Conservation (phyloP, 2,797 vertebrate species). For the Intellagama lesueurii region DNA sequence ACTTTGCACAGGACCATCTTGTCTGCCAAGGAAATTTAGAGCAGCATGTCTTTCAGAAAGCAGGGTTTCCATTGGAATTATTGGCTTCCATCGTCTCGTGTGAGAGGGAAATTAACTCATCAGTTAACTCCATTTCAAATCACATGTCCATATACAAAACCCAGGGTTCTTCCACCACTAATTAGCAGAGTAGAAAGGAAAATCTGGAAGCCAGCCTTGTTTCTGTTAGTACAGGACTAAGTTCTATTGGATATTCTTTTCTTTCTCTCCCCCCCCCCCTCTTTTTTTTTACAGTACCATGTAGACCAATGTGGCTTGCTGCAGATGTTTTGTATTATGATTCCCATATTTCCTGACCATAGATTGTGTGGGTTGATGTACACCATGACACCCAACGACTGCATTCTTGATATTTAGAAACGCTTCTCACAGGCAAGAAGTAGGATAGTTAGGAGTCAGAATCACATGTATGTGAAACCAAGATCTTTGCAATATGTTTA, state of each 20-base stretch:
- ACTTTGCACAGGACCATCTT: constrained; percentile 62
- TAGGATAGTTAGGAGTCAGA: not conserved
- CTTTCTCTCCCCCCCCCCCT: too few relatives aligned
- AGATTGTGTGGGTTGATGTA: not conserved
- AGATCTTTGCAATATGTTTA: not conserved
- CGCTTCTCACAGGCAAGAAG: not conserved
- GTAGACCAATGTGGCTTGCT: not conserved
- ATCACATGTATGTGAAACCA: not conserved
- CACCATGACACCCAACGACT: not conserved
- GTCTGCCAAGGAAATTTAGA: constrained; percentile 77
- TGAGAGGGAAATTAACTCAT: constrained; percentile 62
- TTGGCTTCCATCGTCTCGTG: constrained; percentile 60
- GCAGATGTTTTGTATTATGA: not conserved
- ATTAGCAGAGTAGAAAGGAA: constrained; percentile 61
- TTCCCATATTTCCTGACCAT: not conserved
- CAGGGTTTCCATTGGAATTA: constrained; percentile 72
- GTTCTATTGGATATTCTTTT: not conserved
- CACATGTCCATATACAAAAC: constrained; percentile 32
- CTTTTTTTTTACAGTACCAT: not conserved
- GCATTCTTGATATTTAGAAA: not conserved
- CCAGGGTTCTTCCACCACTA: constrained; percentile 40
- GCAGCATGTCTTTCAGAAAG: constrained; percentile 74
- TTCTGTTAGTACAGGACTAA: not conserved
- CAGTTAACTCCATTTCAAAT: constrained; percentile 35
- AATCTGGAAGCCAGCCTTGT: constrained; percentile 15